phyloP scores from a whole-genome alignment of 2,113 vertebrate species.

The Thomomys bottae region DNA sequence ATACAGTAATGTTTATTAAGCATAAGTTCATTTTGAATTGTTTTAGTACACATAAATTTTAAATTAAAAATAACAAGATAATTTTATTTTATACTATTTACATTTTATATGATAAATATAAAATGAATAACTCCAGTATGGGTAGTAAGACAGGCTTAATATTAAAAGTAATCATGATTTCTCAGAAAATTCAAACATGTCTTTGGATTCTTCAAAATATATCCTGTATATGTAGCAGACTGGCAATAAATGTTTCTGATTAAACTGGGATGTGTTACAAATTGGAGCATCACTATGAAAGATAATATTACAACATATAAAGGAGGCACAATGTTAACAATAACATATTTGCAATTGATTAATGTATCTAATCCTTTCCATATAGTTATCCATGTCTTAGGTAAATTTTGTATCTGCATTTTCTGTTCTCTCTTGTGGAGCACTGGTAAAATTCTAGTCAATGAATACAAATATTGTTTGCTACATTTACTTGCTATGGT shows the following conservation, averaged over 20 bases:
- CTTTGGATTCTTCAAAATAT: no score
- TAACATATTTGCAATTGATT: neutral
- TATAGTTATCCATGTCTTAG: rapidly evolving
- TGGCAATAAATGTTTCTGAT: neutral
- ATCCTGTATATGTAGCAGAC: neutral
- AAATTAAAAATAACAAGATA: neutral
- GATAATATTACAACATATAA: neutral
- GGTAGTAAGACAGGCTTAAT: neutral
- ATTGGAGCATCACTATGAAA: neutral
- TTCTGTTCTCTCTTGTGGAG: neutral
- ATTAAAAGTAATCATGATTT: neutral
- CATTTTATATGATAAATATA: neutral
- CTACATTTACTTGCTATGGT: neutral
- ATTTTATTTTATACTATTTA: neutral
- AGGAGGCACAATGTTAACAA: neutral
- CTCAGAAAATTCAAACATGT: neutral
- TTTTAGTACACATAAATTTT: constrained; percentile 31
- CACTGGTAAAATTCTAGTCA: neutral
- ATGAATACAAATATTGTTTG: neutral
- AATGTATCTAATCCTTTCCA: neutral
- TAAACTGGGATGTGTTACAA: neutral
- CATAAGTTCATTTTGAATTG: neutral
- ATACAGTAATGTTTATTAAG: neutral
- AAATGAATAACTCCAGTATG: neutral
- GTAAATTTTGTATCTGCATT: neutral